These are phyloP conservation scores for Lytechinus variegatus DNA, from an alignment of 35 echinoderm and acorn worm genomes.

Conservation along the genomic window DNA sequence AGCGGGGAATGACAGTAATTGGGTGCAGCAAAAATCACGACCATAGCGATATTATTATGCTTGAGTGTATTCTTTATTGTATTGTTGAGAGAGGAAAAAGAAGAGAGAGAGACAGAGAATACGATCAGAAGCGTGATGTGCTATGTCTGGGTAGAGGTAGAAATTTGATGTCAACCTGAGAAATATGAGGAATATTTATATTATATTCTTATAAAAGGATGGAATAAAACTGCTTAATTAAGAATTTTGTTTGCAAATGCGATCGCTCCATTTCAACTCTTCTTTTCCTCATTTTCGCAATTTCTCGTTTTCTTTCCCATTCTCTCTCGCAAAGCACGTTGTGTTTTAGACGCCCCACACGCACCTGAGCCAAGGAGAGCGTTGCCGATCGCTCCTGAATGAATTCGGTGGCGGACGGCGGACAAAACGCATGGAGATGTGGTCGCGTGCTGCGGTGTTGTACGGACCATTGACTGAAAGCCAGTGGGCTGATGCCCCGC, in stretches of 20 bases:
- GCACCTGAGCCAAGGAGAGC: neutral
- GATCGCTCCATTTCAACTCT: neutral
- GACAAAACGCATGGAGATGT: neutral
- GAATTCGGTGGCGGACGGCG: neutral
- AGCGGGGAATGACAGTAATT: constrained; percentile 16
- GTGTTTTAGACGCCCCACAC: neutral
- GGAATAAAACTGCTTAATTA: neutral
- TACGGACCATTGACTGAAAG: neutral
- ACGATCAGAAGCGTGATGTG: neutral
- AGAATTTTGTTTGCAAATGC: neutral
- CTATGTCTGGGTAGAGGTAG: neutral
- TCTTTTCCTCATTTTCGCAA: neutral
- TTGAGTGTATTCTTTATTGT: neutral
- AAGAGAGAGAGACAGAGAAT: neutral
- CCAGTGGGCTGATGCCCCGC: neutral
- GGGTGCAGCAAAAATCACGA: neutral
- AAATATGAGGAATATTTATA: neutral
- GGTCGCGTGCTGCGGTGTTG: neutral
- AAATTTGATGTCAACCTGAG: neutral
- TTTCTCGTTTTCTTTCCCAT: neutral
- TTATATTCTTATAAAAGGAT: neutral
- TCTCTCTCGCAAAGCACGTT: neutral
- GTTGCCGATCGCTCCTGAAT: neutral
- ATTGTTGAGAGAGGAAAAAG: neutral
- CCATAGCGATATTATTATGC: neutral